phyloP scores from a whole-genome alignment of 2,113 vertebrate genomes.

The Passer domesticus region DNA sequence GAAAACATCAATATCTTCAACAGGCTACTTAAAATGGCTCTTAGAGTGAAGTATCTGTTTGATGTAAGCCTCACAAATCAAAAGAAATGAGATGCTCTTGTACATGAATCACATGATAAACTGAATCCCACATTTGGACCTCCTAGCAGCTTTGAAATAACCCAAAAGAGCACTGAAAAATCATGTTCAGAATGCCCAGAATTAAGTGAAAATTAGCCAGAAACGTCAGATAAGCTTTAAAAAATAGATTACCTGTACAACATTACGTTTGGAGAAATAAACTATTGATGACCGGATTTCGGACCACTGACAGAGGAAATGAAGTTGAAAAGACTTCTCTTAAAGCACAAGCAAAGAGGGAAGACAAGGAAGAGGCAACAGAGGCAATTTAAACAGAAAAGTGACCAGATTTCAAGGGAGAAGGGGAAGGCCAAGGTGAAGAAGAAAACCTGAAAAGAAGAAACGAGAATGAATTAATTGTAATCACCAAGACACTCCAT shows the following conservation, averaged over 20 bases:
- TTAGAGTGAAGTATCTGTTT: not conserved
- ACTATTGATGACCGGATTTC: constrained; percentile 48
- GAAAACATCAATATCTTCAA: not conserved
- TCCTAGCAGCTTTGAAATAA: not conserved
- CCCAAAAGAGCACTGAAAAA: not conserved
- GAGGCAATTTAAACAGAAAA: constrained; percentile 28
- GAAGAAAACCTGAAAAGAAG: constrained; percentile 68
- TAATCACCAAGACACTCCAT: not conserved
- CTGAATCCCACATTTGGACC: not conserved
- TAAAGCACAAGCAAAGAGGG: constrained; percentile 20
- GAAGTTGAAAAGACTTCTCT: constrained; percentile 52
- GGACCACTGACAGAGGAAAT: constrained; percentile 50
- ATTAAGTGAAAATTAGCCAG: not conserved
- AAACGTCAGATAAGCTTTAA: constrained; percentile 21
- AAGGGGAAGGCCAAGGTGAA: constrained; percentile 38
- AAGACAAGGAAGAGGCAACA: constrained; percentile 23
- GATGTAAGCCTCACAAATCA: not conserved
- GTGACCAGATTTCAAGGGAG: constrained; percentile 18
- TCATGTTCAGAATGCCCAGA: not conserved
- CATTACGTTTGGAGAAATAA: constrained; percentile 37
- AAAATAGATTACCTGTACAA: constrained; percentile 52
- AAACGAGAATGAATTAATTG: constrained; percentile 57
- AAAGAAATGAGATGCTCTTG: not conserved
- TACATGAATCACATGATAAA: not conserved
- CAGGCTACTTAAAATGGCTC: not conserved